Percentiles rank a stretch among this genome's conserved stretches.
Conservation (phyloP, 2,888 invertebrate species). For the Carterocephalus palaemon region DNA sequence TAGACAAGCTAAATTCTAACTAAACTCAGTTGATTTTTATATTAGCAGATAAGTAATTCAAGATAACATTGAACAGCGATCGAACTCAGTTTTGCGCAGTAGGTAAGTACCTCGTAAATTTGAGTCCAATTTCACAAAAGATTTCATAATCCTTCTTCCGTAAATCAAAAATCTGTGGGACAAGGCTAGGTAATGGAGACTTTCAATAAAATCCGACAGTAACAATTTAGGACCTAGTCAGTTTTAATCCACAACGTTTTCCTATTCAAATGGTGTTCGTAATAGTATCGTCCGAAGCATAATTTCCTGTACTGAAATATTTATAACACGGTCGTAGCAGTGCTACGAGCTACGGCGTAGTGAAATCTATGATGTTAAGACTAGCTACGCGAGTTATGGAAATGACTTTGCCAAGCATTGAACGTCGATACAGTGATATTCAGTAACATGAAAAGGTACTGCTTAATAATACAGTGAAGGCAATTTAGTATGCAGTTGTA, state of each 20-base stretch:
- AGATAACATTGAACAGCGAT: too few species aligned
- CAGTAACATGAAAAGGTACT: conserved; percentile 29
- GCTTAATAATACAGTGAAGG: conserved; percentile 27
- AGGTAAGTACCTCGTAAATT: too few species aligned
- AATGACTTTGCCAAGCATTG: conserved; percentile 39
- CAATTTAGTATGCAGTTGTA: not conserved
- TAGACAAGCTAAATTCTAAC: too few species aligned
- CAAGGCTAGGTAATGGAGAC: conserved; percentile 16
- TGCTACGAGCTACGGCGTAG: conserved; percentile 47
- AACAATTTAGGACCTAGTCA: conserved; percentile 40
- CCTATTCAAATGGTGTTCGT: conserved; percentile 56
- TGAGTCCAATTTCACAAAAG: too few species aligned
- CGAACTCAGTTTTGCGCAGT: too few species aligned
- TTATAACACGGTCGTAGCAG: conserved; percentile 57
- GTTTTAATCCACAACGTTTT: conserved; percentile 53
- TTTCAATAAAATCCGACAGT: conserved; percentile 22
- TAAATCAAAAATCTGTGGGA: conserved; percentile 3
- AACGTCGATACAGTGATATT: conserved; percentile 36
- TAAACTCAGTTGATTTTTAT: too few species aligned
- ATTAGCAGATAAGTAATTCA: too few species aligned
- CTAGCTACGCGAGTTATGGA: conserved; percentile 43
- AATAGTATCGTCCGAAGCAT: conserved; percentile 66
- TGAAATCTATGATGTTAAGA: conserved; percentile 52
- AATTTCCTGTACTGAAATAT: conserved; percentile 77
- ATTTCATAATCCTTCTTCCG: too few species aligned